These are phyloP conservation scores for Pseudochirops corinnae DNA, from an alignment of 2,797 vertebrate species.

Conservation along the genomic window DNA sequence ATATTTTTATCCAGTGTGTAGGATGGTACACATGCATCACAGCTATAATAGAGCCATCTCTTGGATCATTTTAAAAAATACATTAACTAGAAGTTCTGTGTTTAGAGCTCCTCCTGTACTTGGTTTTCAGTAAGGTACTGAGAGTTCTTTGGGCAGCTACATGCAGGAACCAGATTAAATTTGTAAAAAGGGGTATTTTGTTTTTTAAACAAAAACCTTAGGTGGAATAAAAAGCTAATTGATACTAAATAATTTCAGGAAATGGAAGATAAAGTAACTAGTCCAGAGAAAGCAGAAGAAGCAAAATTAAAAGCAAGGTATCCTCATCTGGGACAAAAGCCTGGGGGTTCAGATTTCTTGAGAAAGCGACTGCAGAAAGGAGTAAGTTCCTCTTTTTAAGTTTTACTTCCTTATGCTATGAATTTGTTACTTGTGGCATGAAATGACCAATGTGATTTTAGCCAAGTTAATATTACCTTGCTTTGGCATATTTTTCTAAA, in stretches of 20 bases:
- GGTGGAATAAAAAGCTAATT: constrained; percentile 63
- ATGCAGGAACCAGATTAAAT: constrained; percentile 41
- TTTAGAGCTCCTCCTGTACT: constrained; percentile 60
- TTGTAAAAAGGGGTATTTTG: constrained; percentile 60
- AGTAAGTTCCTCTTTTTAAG: constrained; percentile 88
- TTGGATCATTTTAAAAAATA: constrained; percentile 70
- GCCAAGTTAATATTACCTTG: background rate
- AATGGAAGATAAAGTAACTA: constrained; percentile 94
- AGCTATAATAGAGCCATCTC: constrained; percentile 72
- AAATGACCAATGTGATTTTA: background rate
- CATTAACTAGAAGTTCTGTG: constrained; percentile 54
- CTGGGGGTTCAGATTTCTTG: constrained; percentile 97
- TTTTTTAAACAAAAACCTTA: constrained; percentile 38
- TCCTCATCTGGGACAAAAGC: constrained; percentile 96
- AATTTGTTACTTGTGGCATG: background rate
- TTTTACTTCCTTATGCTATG: constrained; percentile 7
- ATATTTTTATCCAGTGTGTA: constrained; percentile 77
- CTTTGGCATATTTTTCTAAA: background rate
- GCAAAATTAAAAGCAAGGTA: constrained; percentile 98
- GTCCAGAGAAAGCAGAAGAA: constrained; percentile 96
- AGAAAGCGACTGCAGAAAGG: constrained; percentile 98
- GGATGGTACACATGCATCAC: constrained; percentile 71
- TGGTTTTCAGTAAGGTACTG: constrained; percentile 44
- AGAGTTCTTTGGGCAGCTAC: constrained; percentile 43
- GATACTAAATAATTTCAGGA: constrained; percentile 88